Evolutionary conservation across 2,797 vertebrate species (phyloP).

Genomic region (Enteromius anoplus): DNA sequence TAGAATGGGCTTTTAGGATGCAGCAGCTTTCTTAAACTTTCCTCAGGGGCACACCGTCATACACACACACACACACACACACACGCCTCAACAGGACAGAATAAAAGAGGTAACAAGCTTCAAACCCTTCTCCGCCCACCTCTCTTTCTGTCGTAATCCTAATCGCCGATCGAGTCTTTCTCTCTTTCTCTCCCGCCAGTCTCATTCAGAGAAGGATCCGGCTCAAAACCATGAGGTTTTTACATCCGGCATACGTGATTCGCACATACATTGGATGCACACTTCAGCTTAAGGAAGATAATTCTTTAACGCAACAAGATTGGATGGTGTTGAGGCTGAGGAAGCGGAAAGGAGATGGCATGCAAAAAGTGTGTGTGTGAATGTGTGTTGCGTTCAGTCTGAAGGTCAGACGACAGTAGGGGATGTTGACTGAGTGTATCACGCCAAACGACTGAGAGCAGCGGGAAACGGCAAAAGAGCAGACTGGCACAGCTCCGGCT

Average conservation of each 20-base stretch:
- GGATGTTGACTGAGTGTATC: conserved; percentile 50
- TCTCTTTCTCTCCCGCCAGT: conserved; percentile 15
- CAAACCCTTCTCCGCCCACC: conserved; percentile 62
- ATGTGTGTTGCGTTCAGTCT: conserved; percentile 60
- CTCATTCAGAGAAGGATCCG: conserved; percentile 10
- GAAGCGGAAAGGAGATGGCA: not conserved
- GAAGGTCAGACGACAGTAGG: conserved; percentile 77
- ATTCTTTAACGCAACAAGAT: not conserved
- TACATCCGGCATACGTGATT: not conserved
- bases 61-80: conserved; percentile 46
- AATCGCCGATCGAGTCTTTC: conserved; percentile 66
- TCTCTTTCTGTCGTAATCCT: conserved; percentile 62
- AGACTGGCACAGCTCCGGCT: conserved; percentile 58
- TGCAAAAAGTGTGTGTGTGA: not conserved
- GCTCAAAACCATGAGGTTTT: not conserved
- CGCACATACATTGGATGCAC: not conserved
- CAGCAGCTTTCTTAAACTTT: conserved; percentile 54
- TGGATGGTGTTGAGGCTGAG: not conserved
- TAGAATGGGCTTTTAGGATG: conserved; percentile 39
- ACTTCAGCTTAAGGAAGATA: not conserved
- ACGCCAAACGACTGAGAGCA: conserved; percentile 68
- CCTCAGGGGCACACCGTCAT: conserved; percentile 20
- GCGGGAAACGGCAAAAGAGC: conserved; percentile 66
- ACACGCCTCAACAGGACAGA: conserved; percentile 61
- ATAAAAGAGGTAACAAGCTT: conserved; percentile 73